phyloP scores from a whole-genome alignment of 2,113 vertebrate genomes.

The Poecilia latipinna region DNA sequence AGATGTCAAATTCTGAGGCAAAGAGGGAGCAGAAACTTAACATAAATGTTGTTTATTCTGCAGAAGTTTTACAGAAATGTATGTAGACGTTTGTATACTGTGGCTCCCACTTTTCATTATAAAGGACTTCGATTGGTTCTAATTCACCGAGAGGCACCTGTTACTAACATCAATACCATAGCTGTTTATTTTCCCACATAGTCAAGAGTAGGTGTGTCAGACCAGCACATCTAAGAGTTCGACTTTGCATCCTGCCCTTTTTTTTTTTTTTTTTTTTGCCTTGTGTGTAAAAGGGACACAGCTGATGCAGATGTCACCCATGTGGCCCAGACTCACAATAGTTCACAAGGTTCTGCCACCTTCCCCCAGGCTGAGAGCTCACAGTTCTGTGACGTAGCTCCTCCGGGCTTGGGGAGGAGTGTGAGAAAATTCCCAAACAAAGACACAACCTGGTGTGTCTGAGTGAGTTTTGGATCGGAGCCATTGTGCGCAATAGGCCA shows the following conservation, averaged over 20 bases:
- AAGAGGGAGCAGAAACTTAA: neutral
- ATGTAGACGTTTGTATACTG: slow-evolving; percentile 44
- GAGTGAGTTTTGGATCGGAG: slow-evolving; percentile 43
- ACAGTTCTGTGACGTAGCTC: slow-evolving; percentile 47
- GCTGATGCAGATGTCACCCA: slow-evolving; percentile 39
- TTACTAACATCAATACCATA: slow-evolving; percentile 31
- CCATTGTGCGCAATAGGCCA: slow-evolving; percentile 52
- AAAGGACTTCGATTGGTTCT: slow-evolving; percentile 61
- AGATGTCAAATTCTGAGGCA: slow-evolving; percentile 79
- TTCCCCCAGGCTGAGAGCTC: slow-evolving; percentile 27
- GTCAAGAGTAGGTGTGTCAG: neutral
- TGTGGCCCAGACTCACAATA: slow-evolving; percentile 16
- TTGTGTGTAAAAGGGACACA: slow-evolving; percentile 22
- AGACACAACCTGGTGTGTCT: slow-evolving; percentile 53
- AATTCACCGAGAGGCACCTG: slow-evolving; percentile 55
- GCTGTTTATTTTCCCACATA: neutral
- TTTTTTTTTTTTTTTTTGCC: neutral
- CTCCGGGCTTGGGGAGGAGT: slow-evolving; percentile 56
- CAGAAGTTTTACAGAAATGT: slow-evolving; percentile 16
- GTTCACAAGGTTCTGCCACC: slow-evolving; percentile 11
- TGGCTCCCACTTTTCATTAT: slow-evolving; percentile 50
- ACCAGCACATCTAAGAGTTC: neutral
- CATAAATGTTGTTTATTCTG: slow-evolving; percentile 72
- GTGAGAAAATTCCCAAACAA: slow-evolving; percentile 71
- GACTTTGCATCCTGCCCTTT: slow-evolving; percentile 13